Percentiles rank a stretch among this genome's conserved stretches.
phyloP scores from a whole-genome alignment of 2,113 vertebrate species.

The Heterotilapia buettikoferi region DNA sequence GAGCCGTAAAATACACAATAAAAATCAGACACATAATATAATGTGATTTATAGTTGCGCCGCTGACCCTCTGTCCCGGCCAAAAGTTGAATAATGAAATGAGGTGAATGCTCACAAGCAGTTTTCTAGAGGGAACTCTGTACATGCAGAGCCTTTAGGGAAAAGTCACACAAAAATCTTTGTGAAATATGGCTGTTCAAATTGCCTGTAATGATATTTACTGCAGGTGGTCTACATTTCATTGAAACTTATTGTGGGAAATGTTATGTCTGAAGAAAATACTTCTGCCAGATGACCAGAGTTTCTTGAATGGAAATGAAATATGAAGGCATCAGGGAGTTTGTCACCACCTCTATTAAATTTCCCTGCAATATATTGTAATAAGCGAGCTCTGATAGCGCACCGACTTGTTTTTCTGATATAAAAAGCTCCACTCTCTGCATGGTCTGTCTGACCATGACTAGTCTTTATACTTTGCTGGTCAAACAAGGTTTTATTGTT shows the following conservation, averaged over 20 bases:
- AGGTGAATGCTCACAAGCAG: slow-evolving; percentile 34
- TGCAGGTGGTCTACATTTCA: slow-evolving; percentile 67
- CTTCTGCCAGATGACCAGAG: slow-evolving; percentile 40
- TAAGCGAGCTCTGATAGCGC: background rate
- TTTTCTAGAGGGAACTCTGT: slow-evolving; percentile 46
- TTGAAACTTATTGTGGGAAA: slow-evolving; percentile 67
- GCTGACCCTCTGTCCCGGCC: slow-evolving; percentile 36
- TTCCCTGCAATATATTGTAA: background rate
- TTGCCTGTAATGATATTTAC: slow-evolving; percentile 70
- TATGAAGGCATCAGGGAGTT: slow-evolving; percentile 30
- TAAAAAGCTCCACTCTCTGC: background rate
- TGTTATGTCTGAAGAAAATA: slow-evolving; percentile 42
- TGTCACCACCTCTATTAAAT: slow-evolving; percentile 23
- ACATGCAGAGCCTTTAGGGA: slow-evolving; percentile 45
- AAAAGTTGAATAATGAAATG: slow-evolving; percentile 53
- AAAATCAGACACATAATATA: slow-evolving; percentile 47
- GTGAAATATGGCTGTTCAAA: slow-evolving; percentile 71
- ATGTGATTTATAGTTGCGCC: slow-evolving; percentile 47
- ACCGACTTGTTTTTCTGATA: background rate
- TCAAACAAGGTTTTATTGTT: background rate
- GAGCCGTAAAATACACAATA: slow-evolving; percentile 33
- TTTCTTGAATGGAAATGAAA: slow-evolving; percentile 35
- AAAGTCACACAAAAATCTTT: slow-evolving; percentile 40
- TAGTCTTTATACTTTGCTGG: background rate
- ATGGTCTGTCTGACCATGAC: background rate